Evolutionary conservation across 2,888 invertebrate species (phyloP).

Genomic region (Hipparchia sbordonii): DNA sequence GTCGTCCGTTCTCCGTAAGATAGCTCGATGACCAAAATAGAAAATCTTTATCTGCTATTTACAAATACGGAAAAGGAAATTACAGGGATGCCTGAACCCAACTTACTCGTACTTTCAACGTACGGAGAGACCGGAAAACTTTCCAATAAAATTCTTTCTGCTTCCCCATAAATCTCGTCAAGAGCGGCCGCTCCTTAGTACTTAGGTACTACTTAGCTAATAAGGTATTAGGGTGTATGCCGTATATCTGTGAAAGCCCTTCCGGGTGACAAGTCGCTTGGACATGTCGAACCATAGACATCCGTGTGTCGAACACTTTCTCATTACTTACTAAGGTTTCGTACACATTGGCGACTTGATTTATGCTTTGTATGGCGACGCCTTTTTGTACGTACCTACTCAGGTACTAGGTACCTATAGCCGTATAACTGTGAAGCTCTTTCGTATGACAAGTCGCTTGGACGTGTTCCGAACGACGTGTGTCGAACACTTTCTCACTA

Average conservation of each 20-base stretch:
- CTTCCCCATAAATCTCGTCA: conserved; percentile 19
- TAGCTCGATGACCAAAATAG: background rate
- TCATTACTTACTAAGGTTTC: conserved; percentile 9
- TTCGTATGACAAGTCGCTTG: too few relatives aligned
- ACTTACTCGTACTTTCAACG: conserved; percentile 18
- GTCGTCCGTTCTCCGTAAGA: background rate
- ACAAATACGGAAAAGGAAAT: conserved; percentile 17
- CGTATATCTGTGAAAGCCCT: conserved; percentile 35
- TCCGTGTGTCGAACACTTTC: conserved; percentile 37
- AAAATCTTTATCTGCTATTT: conserved; percentile 3
- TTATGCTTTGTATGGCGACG: background rate
- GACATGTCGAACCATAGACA: conserved; percentile 26
- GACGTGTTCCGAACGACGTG: too few relatives aligned
- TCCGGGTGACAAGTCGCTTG: conserved; percentile 30
- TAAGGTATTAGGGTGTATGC: conserved; percentile 26
- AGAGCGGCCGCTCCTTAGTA: conserved; percentile 8
- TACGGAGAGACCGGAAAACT: conserved; percentile 19
- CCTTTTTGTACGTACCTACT: background rate
- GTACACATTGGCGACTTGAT: background rate
- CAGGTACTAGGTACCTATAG: too few relatives aligned
- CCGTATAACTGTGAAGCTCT: too few relatives aligned
- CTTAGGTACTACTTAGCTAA: conserved; percentile 25
- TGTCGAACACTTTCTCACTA: too few relatives aligned
- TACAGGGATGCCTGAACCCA: background rate
- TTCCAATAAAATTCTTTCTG: conserved; percentile 21